These are phyloP conservation scores for Gonioctena quinquepunctata DNA, from an alignment of 1,140 invertebrate genomes.

Conservation along the genomic window DNA sequence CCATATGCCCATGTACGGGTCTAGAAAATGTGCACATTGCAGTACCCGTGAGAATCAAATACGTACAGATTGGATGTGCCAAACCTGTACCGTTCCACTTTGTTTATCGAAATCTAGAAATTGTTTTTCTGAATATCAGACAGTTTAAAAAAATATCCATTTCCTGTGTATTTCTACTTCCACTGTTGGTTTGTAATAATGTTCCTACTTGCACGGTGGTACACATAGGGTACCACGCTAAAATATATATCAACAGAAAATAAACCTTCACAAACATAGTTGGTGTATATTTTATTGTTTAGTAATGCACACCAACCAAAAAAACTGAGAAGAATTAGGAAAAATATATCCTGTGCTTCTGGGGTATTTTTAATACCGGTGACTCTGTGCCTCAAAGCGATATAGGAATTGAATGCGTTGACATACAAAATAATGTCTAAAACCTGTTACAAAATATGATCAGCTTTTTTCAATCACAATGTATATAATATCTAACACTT, in stretches of 20 bases:
- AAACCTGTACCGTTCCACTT: neutral
- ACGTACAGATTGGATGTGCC: constrained; percentile 2
- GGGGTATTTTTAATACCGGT: neutral
- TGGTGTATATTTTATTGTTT: neutral
- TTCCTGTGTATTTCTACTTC: neutral
- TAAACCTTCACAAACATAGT: neutral
- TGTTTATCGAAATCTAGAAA: constrained; percentile 1
- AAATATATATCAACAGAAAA: neutral
- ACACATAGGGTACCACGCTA: neutral
- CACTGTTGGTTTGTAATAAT: no score
- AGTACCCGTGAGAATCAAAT: neutral
- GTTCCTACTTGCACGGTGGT: neutral
- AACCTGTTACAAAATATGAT: no score
- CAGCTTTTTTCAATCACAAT: no score
- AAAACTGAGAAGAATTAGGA: neutral
- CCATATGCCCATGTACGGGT: constrained; percentile 1
- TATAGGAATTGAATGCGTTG: no score
- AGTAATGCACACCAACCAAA: neutral
- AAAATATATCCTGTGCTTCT: neutral
- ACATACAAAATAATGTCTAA: no score
- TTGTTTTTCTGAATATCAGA: neutral
- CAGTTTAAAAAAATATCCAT: neutral
- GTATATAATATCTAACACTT: no score
- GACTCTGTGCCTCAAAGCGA: neutral
- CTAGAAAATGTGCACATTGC: constrained; percentile 1